Percentiles rank a stretch among this genome's conserved stretches.
Conservation (phyloP, 2,113 vertebrate species). For the Ochotona curzoniae region DNA sequence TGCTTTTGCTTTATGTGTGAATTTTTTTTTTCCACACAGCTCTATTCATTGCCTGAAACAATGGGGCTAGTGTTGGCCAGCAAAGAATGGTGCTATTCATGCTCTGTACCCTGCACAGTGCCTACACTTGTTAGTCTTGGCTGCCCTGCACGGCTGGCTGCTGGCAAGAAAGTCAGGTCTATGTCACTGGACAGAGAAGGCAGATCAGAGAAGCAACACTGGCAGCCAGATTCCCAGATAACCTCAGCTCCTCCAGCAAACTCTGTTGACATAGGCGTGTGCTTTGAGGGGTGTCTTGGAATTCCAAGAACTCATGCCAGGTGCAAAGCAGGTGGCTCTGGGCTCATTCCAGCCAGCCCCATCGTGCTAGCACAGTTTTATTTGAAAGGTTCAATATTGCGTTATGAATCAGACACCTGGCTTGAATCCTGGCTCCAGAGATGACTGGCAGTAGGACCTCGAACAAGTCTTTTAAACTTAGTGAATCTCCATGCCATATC, state of each 20-base stretch:
- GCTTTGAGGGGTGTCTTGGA: conserved; percentile 68
- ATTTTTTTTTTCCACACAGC: conserved; percentile 28
- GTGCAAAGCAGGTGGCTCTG: conserved; percentile 62
- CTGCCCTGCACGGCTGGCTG: not conserved
- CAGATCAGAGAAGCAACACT: conserved; percentile 67
- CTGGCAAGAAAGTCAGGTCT: conserved; percentile 71
- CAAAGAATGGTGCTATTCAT: conserved; percentile 68
- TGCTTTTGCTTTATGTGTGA: conserved; percentile 57
- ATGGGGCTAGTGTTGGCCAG: conserved; percentile 60
- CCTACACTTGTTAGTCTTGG: conserved; percentile 70
- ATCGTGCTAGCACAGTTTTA: not conserved
- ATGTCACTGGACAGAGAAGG: conserved; percentile 59
- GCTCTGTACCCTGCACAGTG: conserved; percentile 48
- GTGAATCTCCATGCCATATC: not conserved
- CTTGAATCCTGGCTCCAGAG: not conserved
- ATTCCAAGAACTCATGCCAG: conserved; percentile 63
- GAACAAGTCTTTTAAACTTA: not conserved
- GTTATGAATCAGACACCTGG: conserved; percentile 7
- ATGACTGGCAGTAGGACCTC: not conserved
- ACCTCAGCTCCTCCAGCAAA: conserved; percentile 69
- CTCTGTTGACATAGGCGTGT: conserved; percentile 65
- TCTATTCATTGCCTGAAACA: conserved; percentile 71
- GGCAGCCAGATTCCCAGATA: conserved; percentile 81
- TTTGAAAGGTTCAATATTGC: conserved; percentile 13
- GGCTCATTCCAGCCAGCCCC: not conserved